Evolutionary conservation across 1,140 invertebrate genomes (phyloP), one percentile per base, ranked within the genome.

Genomic region (Bombus confusus): DNA sequence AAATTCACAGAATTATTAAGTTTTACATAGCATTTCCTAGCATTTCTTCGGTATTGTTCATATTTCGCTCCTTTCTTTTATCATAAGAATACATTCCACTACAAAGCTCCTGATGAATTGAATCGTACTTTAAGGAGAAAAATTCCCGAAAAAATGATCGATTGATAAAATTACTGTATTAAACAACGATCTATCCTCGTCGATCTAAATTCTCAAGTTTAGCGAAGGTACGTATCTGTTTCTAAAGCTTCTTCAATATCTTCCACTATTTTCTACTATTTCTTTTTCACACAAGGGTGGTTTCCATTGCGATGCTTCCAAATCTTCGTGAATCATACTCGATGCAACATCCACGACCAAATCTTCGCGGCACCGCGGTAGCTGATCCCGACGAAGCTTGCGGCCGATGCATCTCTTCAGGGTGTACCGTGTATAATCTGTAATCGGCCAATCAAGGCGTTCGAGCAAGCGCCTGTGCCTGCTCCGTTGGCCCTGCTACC

Each of bases 401-500:
- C 79, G 74, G 76, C 64, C 87, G 73, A 73, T 68, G 79, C 79
- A 79, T 80, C 88, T 86, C 88, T 83, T 86, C 87, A 83, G 91
- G 88, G 88, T 86, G 90, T 87, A 91, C 85, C 92, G 88, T 93
- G 92, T 83, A 93, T 92, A 93, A 93, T 93, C 92, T 78, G 85
- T 93, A 93, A 93, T 93, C 91, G 90, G 79, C 90, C 90, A 93
- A 93, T 93, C 91, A 89, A 92, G 86, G 80, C 87, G 90, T 87
- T 71, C 87, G 87, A 82, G 66, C 85, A 82, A 87, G 79, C 85
- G 86, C 88, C 85, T 91, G 80, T 80, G 83, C 81, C 76, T 86
- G 87, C 83, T 85, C 81, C 88, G 81, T 88, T 91, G 84, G 87
- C 83, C 85, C 87, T 79, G 91, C 91, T 92, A 92, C 92, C 88